Percentiles rank a stretch among this genome's conserved stretches.
These are phyloP conservation scores for Diploscapter pachys DNA, from an alignment of 1,140 invertebrate genomes.

Conservation along the genomic window DNA sequence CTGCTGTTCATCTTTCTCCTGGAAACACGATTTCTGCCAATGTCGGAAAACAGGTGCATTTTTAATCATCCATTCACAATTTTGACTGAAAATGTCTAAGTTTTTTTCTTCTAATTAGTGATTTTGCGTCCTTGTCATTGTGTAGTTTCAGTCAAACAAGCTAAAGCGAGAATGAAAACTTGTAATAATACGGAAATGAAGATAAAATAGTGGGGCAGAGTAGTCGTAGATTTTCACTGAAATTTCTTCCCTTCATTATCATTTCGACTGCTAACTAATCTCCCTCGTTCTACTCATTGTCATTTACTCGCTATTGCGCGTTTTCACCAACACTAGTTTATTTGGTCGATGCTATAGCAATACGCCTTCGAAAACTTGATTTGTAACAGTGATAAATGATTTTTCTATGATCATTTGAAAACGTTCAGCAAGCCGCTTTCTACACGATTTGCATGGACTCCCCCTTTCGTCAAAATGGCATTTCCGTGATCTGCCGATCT, in stretches of 20 bases:
- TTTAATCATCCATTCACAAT: too few species aligned
- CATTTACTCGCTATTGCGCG: too few species aligned
- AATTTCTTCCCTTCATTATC: neutral
- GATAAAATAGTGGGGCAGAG: neutral
- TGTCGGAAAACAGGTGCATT: conserved; percentile 27
- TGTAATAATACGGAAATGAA: neutral
- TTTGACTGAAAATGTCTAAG: too few species aligned
- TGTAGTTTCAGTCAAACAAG: too few species aligned
- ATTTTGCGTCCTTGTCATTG: too few species aligned
- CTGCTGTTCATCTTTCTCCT: conserved; percentile 31
- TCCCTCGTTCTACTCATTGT: too few species aligned
- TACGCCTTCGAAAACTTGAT: too few species aligned
- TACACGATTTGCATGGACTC: conserved; percentile 47
- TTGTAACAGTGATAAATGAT: too few species aligned
- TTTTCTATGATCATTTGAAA: conserved; percentile 5
- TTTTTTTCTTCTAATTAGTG: conserved; percentile 24
- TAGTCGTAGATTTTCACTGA: neutral
- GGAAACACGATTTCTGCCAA: conserved; percentile 34
- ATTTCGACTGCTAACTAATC: neutral
- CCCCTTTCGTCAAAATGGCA: conserved; percentile 43
- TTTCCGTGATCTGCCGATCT: conserved; percentile 54
- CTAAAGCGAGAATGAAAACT: too few species aligned
- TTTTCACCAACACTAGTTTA: too few species aligned
- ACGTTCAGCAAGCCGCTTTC: conserved; percentile 53
- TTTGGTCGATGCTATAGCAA: too few species aligned